Evolutionary conservation across 2,113 vertebrate species (phyloP).

Genomic region (Campylorhamphus procurvoides): DNA sequence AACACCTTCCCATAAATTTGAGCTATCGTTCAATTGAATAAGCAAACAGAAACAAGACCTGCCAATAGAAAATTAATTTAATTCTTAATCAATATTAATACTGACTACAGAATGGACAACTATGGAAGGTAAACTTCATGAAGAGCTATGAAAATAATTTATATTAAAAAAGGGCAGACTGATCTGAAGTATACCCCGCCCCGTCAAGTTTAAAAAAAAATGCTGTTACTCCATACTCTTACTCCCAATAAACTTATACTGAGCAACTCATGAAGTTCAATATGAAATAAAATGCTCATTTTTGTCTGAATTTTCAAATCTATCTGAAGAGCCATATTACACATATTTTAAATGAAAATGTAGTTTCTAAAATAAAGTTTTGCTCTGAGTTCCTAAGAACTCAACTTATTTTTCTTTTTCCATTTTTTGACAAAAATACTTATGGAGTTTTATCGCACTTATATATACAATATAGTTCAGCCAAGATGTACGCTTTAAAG

Average conservation of each 20-base stretch:
- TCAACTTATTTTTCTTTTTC: background rate
- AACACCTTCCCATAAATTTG: background rate
- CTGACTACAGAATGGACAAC: background rate
- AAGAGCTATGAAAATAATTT: background rate
- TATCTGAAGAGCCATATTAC: background rate
- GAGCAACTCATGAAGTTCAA: fast-evolving
- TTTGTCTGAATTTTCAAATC: background rate
- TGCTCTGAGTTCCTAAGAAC: background rate
- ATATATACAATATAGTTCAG: background rate
- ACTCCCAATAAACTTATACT: background rate
- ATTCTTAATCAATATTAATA: background rate
- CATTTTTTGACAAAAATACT: background rate
- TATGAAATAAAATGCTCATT: background rate
- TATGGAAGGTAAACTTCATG: background rate
- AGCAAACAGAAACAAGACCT: background rate
- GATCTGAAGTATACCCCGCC: background rate
- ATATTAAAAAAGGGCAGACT: background rate
- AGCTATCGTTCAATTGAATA: background rate
- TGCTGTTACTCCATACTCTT: background rate
- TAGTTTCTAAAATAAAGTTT: background rate
- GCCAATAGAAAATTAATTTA: background rate
- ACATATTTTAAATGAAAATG: background rate
- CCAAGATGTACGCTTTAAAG: background rate
- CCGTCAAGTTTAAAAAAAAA: background rate
- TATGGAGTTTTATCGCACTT: background rate